Conservation (phyloP, 2,888 invertebrate species). For the Liposcelis brunnea region DNA sequence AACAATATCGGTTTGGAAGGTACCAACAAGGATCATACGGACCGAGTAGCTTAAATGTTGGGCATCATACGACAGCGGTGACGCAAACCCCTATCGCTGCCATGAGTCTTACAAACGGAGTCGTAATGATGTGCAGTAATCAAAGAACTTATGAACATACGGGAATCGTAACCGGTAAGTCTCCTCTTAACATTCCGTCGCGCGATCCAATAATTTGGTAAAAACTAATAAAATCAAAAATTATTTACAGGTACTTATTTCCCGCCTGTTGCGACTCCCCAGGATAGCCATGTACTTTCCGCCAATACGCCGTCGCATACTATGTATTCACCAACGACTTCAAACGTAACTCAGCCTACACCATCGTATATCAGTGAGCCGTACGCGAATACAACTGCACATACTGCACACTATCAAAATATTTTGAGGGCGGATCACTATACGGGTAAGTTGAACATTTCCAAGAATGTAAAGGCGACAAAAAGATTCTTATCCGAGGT, state of each 20-base stretch:
- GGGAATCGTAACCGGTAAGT: constrained; percentile 19
- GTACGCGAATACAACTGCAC: neutral
- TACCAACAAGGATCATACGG: constrained; percentile 1
- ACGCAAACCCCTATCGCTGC: constrained; percentile 41
- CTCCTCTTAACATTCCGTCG: too few species aligned
- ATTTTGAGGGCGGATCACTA: constrained; percentile 3
- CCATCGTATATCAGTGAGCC: neutral
- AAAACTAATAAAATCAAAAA: too few species aligned
- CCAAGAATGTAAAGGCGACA: too few species aligned
- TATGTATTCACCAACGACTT: constrained; percentile 36
- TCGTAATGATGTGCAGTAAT: constrained; percentile 70
- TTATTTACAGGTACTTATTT: constrained; percentile 72
- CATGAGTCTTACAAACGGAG: constrained; percentile 66
- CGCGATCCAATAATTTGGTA: too few species aligned
- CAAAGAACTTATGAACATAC: constrained; percentile 34
- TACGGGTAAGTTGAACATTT: neutral
- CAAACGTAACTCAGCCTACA: constrained; percentile 6
- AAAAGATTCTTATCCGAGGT: too few species aligned
- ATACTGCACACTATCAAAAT: constrained; percentile 1
- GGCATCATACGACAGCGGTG: neutral
- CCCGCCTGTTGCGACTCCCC: constrained; percentile 70
- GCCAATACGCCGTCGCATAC: constrained; percentile 26
- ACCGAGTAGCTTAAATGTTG: constrained; percentile 6
- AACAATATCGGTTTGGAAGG: constrained; percentile 8
- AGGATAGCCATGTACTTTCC: constrained; percentile 52